A percentile compares a stretch with the other conserved stretches of the same genome.
These are phyloP conservation scores for Macquaria australasica DNA, from an alignment of 2,113 vertebrate species.

Conservation along the genomic window DNA sequence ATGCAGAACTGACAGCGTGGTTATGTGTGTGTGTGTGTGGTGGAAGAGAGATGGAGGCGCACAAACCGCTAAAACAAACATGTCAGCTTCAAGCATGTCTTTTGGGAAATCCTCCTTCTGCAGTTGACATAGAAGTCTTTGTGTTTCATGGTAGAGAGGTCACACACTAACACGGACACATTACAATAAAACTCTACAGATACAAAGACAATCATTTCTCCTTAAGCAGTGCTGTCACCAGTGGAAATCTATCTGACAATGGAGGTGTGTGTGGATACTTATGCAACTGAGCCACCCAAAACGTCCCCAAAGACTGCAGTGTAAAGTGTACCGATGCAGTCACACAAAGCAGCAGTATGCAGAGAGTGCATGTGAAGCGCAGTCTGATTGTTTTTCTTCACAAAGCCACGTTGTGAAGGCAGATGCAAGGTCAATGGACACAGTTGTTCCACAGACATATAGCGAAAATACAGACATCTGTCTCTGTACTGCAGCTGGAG, in stretches of 20 bases:
- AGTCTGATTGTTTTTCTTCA: constrained; percentile 33
- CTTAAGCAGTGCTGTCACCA: constrained; percentile 30
- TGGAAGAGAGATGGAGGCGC: neutral
- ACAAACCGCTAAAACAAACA: constrained; percentile 4
- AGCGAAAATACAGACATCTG: constrained; percentile 3
- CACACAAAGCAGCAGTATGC: constrained; percentile 43
- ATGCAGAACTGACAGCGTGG: neutral
- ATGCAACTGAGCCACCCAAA: constrained; percentile 18
- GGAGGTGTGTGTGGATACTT: constrained; percentile 16
- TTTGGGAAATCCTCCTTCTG: constrained; percentile 12
- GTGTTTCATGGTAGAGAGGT: constrained; percentile 24
- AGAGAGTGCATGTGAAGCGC: constrained; percentile 1
- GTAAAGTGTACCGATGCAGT: constrained; percentile 25
- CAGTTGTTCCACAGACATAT: neutral
- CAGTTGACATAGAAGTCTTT: constrained; percentile 26
- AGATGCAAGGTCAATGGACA: constrained; percentile 36
- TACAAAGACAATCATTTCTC: constrained; percentile 14
- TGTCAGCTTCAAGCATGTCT: constrained; percentile 2
- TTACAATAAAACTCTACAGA: constrained; percentile 2
- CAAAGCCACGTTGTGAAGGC: constrained; percentile 40
- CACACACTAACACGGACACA: constrained; percentile 2
- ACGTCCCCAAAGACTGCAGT: constrained; percentile 30
- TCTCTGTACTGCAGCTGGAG: neutral
- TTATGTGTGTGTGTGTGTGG: neutral
- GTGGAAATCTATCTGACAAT: constrained; percentile 39